Percentiles rank a stretch among this genome's conserved stretches.
Conservation (phyloP, 2,888 invertebrate genomes). For the Heliconius ismenius region DNA sequence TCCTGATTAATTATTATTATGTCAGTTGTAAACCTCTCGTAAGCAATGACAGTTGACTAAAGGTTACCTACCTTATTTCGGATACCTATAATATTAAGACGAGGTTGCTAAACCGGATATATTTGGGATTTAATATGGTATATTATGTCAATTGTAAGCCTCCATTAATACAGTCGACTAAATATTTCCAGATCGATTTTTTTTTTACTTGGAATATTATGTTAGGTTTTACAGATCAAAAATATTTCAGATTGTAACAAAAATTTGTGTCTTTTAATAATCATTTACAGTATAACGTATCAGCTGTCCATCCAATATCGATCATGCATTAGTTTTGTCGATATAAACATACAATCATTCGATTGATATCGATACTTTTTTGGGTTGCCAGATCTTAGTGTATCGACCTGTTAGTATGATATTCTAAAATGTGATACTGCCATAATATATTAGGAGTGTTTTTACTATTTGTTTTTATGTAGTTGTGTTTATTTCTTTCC, state of each 20-base stretch:
- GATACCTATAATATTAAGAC: background rate
- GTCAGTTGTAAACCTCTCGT: background rate
- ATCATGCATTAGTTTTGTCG: slow-evolving; percentile 24
- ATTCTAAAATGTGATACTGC: slow-evolving; percentile 2
- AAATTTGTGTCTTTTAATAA: slow-evolving; percentile 5
- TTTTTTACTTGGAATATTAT: background rate
- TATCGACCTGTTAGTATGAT: background rate
- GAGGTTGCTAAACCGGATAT: background rate
- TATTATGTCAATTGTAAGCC: slow-evolving; percentile 5
- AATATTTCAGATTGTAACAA: background rate
- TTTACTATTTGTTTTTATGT: background rate
- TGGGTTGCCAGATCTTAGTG: slow-evolving; percentile 25
- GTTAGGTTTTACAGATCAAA: slow-evolving; percentile 4
- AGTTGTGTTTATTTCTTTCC: background rate
- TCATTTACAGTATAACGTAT: slow-evolving; percentile 9
- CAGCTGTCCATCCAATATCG: slow-evolving; percentile 17
- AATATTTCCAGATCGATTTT: background rate
- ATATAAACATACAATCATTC: slow-evolving; percentile 13
- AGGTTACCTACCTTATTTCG: background rate
- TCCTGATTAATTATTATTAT: background rate
- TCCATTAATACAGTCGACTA: background rate
- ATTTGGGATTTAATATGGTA: background rate
- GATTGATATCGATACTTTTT: slow-evolving; percentile 1
- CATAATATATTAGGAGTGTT: background rate
- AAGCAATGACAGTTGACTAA: background rate